phyloP scores from a whole-genome alignment of 2,797 vertebrate species.

The Linurgus olivaceus region DNA sequence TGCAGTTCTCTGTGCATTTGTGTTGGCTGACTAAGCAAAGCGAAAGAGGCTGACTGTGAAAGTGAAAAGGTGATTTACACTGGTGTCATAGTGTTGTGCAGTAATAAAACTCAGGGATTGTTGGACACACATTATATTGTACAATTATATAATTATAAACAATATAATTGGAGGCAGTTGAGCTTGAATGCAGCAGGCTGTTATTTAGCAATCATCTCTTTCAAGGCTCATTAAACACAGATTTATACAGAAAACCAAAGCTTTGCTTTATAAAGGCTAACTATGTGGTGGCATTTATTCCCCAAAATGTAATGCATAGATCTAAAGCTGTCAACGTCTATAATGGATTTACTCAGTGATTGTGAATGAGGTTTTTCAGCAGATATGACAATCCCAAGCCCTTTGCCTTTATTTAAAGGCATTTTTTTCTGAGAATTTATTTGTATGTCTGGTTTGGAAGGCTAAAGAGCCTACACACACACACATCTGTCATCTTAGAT shows the following conservation, averaged over 20 bases:
- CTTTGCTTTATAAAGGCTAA: slow-evolving; percentile 53
- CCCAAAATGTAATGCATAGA: slow-evolving; percentile 8
- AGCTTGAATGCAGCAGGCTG: slow-evolving; percentile 67
- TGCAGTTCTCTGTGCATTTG: neutral
- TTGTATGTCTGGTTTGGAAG: neutral
- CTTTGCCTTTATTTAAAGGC: neutral
- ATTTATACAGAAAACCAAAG: slow-evolving; percentile 72
- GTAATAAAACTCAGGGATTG: slow-evolving; percentile 53
- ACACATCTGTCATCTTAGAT: neutral
- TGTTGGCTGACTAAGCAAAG: slow-evolving; percentile 54
- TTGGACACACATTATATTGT: slow-evolving; percentile 62
- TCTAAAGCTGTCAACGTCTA: slow-evolving; percentile 20
- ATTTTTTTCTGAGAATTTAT: neutral
- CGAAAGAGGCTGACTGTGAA: slow-evolving; percentile 44
- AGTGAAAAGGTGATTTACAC: slow-evolving; percentile 60
- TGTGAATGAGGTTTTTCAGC: neutral
- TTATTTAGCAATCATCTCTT: slow-evolving; percentile 75
- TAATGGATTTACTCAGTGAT: slow-evolving; percentile 32
- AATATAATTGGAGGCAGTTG: slow-evolving; percentile 71
- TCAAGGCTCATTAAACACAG: slow-evolving; percentile 72
- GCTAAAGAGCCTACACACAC: neutral
- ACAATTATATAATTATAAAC: slow-evolving; percentile 73
- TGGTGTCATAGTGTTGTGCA: slow-evolving; percentile 2
- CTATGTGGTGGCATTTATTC: slow-evolving; percentile 51
- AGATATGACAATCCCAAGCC: neutral